phyloP scores from a whole-genome alignment of 2,797 vertebrate species.

The Neostethus bicornis region DNA sequence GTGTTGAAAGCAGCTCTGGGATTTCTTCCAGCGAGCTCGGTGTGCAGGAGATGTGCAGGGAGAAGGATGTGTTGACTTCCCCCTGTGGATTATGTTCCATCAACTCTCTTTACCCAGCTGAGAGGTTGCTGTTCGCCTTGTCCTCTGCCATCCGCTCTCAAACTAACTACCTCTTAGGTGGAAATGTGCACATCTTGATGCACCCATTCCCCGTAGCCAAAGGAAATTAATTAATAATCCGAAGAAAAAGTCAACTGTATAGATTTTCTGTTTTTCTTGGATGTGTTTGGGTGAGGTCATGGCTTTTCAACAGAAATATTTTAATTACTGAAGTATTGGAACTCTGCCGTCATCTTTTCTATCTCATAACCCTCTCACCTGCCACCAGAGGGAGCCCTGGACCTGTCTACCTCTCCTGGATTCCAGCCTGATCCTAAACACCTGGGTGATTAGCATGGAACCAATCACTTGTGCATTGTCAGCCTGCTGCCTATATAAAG shows the following conservation, averaged over 20 bases:
- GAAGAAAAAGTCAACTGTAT: constrained; percentile 28
- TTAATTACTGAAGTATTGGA: too few species aligned
- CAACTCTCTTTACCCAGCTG: constrained; percentile 48
- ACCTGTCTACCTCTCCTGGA: too few species aligned
- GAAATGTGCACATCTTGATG: constrained; percentile 3
- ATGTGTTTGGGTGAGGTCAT: neutral
- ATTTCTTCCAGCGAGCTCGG: constrained; percentile 35
- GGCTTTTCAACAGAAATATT: too few species aligned
- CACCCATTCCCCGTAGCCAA: constrained; percentile 32
- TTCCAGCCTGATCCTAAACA: too few species aligned
- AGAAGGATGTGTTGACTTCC: constrained; percentile 54
- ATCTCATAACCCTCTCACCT: too few species aligned
- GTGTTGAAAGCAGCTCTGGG: constrained; percentile 53
- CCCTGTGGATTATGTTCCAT: constrained; percentile 58
- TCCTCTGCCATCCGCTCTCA: constrained; percentile 17
- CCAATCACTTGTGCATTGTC: too few species aligned
- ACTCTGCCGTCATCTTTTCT: too few species aligned
- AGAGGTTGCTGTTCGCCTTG: constrained; percentile 40
- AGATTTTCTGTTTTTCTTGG: constrained; percentile 19
- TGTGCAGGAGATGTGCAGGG: constrained; percentile 58
- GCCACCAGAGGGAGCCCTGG: too few species aligned
- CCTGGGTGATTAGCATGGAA: too few species aligned
- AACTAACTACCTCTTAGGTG: constrained; percentile 32
- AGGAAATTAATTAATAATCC: constrained; percentile 51
- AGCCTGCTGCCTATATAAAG: too few species aligned